Conservation (phyloP, 2,888 invertebrate genomes). For the Koerneria pararmatus region DNA sequence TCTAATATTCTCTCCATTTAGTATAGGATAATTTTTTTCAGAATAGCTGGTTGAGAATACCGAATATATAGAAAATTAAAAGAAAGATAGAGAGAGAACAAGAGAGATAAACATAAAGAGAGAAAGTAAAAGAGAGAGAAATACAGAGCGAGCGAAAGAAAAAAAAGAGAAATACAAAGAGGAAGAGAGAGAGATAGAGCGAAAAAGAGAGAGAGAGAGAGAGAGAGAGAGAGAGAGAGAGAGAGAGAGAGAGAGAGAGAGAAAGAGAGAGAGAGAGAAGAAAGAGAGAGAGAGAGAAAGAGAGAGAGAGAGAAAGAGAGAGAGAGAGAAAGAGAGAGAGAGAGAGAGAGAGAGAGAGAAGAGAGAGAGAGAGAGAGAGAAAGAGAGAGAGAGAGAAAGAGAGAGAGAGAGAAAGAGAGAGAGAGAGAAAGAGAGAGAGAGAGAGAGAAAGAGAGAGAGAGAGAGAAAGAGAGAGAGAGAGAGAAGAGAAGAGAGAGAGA, state of each 20-base stretch:
- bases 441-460: background rate
- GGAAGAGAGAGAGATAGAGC: no score
- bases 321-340: background rate
- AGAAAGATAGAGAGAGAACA: no score
- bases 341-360: conserved; percentile 10
- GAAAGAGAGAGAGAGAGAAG: background rate
- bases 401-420: background rate
- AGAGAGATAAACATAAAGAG: no score
- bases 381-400: conserved; percentile 8
- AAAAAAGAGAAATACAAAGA: no score
- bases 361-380: conserved; percentile 16
- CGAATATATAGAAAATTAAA: no score
- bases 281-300: background rate
- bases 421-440: background rate
- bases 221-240: conserved; percentile 10
- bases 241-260: conserved; percentile 10
- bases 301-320: background rate
- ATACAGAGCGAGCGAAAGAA: no score
- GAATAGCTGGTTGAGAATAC: no score
- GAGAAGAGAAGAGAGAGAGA: background rate
- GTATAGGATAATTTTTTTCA: no score
- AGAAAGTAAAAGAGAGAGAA: no score
- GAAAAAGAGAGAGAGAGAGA: conserved; percentile 20
- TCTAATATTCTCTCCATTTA: no score
- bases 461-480: background rate